Evolutionary conservation across 2,797 vertebrate species (phyloP).

Genomic region (Fistularia commersonii): DNA sequence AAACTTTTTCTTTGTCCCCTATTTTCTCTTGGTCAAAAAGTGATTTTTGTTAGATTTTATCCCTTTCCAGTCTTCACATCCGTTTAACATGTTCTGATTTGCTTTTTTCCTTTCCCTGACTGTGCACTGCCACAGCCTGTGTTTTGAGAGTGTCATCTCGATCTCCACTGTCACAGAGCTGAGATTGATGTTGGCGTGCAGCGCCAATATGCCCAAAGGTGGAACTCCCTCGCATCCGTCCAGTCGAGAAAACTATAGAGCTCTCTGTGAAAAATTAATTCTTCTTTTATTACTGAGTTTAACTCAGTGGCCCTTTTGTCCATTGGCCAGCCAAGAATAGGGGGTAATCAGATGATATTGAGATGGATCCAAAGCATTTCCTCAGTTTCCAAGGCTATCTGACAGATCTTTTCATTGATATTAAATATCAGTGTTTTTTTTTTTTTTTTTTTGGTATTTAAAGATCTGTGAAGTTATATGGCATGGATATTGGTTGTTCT

Average conservation of each 20-base stretch:
- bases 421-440: slow-evolving; percentile 9
- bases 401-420: slow-evolving; percentile 33
- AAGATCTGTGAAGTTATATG: slow-evolving; percentile 9
- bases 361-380: slow-evolving; percentile 37
- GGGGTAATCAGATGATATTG: slow-evolving; percentile 42
- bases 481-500: slow-evolving; percentile 20
- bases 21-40: slow-evolving; percentile 4
- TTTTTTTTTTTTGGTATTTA: slow-evolving; percentile 7
- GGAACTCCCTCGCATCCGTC: slow-evolving; percentile 11
- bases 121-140: slow-evolving; percentile 5
- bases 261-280: slow-evolving; percentile 51
- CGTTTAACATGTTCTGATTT: slow-evolving; percentile 8
- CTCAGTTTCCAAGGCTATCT: slow-evolving; percentile 14
- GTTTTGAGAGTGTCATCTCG: background rate
- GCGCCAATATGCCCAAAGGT: slow-evolving; percentile 25
- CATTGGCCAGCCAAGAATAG: slow-evolving; percentile 22
- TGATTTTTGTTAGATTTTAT: slow-evolving; percentile 14
- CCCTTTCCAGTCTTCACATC: slow-evolving; percentile 5
- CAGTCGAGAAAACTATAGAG: slow-evolving; percentile 32
- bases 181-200: slow-evolving; percentile 37
- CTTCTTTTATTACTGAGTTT: slow-evolving; percentile 60
- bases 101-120: background rate
- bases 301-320: slow-evolving; percentile 52
- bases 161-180: slow-evolving; percentile 9
- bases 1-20: slow-evolving; percentile 5